Conservation (phyloP, 2,797 vertebrate species). For the Hylomyscus alleni region DNA sequence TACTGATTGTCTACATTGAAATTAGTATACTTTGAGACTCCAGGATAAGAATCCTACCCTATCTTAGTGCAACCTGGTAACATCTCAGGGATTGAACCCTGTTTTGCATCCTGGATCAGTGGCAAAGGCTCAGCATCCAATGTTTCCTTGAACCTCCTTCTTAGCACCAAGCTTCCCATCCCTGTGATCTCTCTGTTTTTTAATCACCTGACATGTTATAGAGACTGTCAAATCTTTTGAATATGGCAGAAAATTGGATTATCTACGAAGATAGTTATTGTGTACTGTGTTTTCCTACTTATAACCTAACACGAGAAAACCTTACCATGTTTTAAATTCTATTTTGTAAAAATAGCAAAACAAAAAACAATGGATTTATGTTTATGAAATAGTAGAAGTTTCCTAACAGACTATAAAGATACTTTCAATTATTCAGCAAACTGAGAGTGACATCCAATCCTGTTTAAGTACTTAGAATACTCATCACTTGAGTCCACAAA, state of each 20-base stretch:
- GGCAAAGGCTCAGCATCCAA: background rate
- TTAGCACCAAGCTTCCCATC: background rate
- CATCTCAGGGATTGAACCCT: background rate
- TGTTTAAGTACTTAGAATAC: background rate
- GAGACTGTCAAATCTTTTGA: background rate
- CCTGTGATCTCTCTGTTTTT: background rate
- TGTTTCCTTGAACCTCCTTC: background rate
- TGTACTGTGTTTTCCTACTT: background rate
- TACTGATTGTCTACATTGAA: background rate
- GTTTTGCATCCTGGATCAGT: background rate
- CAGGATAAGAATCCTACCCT: background rate
- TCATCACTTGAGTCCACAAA: background rate
- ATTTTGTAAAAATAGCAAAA: background rate
- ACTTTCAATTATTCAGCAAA: background rate
- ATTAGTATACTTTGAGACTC: background rate
- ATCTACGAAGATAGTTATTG: background rate
- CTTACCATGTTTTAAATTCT: background rate
- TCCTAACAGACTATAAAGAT: background rate
- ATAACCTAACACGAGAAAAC: background rate
- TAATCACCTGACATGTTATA: background rate
- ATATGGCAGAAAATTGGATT: background rate
- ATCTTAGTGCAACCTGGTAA: background rate
- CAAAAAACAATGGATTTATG: background rate
- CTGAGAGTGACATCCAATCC: background rate
- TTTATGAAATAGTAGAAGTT: conserved; percentile 2